A percentile compares a stretch with the other conserved stretches of the same genome.
Evolutionary conservation across 1,140 invertebrate species (phyloP).

Genomic region (Drosophila sp.): DNA sequence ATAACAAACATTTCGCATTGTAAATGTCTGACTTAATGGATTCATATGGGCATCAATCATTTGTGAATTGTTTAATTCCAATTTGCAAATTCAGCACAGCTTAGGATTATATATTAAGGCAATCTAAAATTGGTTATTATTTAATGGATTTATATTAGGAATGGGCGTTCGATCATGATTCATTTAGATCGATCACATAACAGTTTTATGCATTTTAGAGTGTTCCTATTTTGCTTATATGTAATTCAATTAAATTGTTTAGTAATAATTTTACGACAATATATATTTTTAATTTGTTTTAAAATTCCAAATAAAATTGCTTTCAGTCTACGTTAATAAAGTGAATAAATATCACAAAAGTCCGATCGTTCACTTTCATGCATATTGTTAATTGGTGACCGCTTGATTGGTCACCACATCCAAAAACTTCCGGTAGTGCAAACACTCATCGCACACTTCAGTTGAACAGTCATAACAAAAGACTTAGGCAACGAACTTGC

Average conservation of each 20-base stretch:
- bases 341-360: too few species aligned
- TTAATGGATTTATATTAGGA: background rate
- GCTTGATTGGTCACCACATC: background rate
- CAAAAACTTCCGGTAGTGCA: slow-evolving; percentile 63
- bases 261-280: too few species aligned
- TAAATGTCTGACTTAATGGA: slow-evolving; percentile 28
- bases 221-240: too few species aligned
- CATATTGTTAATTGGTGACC: background rate
- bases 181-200: too few species aligned
- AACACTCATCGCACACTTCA: slow-evolving; percentile 26
- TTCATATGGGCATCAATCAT: slow-evolving; percentile 41
- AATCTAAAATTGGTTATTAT: background rate
- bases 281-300: background rate
- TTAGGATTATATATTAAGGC: slow-evolving; percentile 14
- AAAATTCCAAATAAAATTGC: background rate
- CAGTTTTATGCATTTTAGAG: too few species aligned
- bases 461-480: slow-evolving; percentile 55
- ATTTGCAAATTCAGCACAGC: slow-evolving; percentile 18
- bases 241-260: too few species aligned
- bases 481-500: slow-evolving; percentile 76
- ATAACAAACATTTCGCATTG: slow-evolving; percentile 54
- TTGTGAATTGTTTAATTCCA: slow-evolving; percentile 22
- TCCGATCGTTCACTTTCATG: too few species aligned
- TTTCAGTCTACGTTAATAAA: background rate
- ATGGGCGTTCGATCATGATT: too few species aligned